phyloP scores from a whole-genome alignment of 2,797 vertebrate genomes.

The Scomberomorus guttatus region DNA sequence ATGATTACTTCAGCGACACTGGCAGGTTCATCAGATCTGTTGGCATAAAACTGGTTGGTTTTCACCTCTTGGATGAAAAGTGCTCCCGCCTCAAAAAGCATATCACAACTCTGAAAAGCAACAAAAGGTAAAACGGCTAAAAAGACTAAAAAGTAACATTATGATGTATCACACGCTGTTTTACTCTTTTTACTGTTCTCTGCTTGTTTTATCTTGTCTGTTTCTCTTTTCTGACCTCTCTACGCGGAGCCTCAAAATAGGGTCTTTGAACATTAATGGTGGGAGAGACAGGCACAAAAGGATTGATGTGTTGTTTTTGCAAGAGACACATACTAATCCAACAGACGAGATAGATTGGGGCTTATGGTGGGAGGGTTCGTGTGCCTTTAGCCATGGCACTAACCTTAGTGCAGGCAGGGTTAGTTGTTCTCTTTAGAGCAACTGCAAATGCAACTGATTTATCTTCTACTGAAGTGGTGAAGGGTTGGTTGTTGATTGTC shows the following conservation, averaged over 20 bases:
- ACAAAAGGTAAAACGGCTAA: background rate
- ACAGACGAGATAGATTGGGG: background rate
- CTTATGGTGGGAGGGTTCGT: background rate
- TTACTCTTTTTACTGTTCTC: background rate
- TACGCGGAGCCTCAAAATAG: slow-evolving; percentile 12
- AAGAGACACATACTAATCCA: slow-evolving; percentile 6
- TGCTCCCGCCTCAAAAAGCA: background rate
- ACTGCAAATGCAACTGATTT: background rate
- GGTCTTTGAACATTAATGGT: slow-evolving; percentile 20
- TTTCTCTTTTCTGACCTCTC: background rate
- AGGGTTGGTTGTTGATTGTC: background rate
- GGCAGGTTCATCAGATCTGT: background rate
- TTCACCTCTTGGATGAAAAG: background rate
- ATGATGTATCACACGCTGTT: too few species aligned
- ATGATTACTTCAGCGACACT: background rate
- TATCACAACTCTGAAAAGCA: background rate
- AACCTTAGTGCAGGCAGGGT: background rate
- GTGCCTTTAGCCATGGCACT: slow-evolving; percentile 2
- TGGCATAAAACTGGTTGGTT: background rate
- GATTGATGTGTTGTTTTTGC: slow-evolving; percentile 21
- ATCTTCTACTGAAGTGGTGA: slow-evolving; percentile 6
- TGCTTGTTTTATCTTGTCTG: background rate
- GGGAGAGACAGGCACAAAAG: slow-evolving; percentile 13
- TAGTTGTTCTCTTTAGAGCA: background rate
- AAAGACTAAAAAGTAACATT: background rate